phyloP scores from a whole-genome alignment of 2,113 vertebrate species.

The Corythaixoides concolor region DNA sequence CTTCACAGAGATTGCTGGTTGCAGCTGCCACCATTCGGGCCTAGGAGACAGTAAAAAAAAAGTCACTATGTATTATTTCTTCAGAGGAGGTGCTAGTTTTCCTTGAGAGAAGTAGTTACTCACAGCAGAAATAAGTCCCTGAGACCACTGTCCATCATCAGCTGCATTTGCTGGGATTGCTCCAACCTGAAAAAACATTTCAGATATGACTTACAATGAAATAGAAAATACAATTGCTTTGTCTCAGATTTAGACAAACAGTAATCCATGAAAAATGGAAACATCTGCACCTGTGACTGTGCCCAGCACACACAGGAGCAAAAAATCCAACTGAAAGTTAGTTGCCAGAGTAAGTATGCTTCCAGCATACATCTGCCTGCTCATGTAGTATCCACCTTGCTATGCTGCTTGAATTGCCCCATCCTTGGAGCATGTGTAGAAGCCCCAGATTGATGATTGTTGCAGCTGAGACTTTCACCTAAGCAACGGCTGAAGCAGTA shows the following conservation, averaged over 20 bases:
- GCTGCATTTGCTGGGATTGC: constrained; percentile 94
- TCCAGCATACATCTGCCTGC: background rate
- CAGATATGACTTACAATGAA: background rate
- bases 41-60: constrained; percentile 67
- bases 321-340: background rate
- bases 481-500: background rate
- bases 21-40: constrained; percentile 97
- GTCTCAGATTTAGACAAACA: background rate
- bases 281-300: background rate
- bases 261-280: background rate
- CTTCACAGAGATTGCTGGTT: constrained; percentile 96
- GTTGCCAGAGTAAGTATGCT: background rate
- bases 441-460: background rate
- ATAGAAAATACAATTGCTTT: background rate
- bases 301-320: background rate
- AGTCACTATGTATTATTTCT: background rate
- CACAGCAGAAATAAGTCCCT: constrained; percentile 97
- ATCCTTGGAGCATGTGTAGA: background rate
- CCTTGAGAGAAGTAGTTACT: constrained; percentile 66
- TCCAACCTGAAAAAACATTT: constrained; percentile 83
- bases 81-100: background rate
- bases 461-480: background rate
- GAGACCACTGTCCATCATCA: constrained; percentile 98
- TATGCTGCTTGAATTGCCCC: background rate
- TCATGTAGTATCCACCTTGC: background rate